Percentiles rank a stretch among this genome's conserved stretches.
phyloP scores from a whole-genome alignment of 2,113 vertebrate genomes.

The Papio anubis region DNA sequence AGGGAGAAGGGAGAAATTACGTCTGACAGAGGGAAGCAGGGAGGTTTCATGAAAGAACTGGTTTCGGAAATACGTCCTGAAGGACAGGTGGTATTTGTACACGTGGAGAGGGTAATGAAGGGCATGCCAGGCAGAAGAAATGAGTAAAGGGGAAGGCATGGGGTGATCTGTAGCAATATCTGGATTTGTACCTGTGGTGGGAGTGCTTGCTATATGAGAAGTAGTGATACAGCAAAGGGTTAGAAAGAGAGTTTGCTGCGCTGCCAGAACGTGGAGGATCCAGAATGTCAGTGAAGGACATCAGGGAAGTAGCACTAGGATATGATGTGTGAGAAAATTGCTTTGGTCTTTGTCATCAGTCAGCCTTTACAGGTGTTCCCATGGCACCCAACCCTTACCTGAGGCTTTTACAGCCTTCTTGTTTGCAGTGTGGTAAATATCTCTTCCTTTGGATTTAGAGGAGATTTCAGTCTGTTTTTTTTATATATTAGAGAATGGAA shows the following conservation, averaged over 20 bases:
- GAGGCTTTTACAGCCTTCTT: neutral
- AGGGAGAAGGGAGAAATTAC: neutral
- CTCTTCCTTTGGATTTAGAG: neutral
- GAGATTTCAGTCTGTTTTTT: conserved; percentile 29
- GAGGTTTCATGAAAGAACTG: neutral
- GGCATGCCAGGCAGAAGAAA: neutral
- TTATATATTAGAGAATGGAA: neutral
- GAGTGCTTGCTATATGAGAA: neutral
- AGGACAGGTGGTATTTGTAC: neutral
- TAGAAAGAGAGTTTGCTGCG: neutral
- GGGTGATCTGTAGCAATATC: neutral
- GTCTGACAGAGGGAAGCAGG: neutral
- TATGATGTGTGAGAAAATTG: neutral
- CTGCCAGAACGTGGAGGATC: neutral
- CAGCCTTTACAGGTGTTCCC: conserved; percentile 26
- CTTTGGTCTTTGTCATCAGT: conserved; percentile 29
- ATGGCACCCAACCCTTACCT: neutral
- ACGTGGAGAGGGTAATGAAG: neutral
- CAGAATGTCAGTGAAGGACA: conserved; percentile 52
- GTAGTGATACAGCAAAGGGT: neutral
- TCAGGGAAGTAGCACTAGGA: neutral
- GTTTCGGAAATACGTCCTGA: neutral
- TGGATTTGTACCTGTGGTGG: neutral
- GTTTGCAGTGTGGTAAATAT: neutral
- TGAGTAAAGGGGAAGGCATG: neutral